Conservation (phyloP, 1,140 invertebrate species). For the Adoxophyes honmai region DNA sequence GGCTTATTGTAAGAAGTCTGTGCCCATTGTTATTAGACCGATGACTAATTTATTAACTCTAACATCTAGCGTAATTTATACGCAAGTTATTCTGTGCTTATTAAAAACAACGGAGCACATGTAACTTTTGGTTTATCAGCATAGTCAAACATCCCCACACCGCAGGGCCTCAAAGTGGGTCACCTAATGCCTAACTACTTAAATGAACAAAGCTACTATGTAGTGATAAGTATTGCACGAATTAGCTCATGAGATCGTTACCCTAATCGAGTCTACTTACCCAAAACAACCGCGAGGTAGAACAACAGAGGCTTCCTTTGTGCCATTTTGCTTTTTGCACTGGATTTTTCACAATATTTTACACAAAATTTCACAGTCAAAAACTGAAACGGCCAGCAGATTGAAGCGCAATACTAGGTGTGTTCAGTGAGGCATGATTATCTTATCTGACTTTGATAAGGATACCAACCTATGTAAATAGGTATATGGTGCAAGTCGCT, state of each 20-base stretch:
- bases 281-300: slow-evolving; percentile 66
- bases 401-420: slow-evolving; percentile 11
- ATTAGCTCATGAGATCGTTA: background rate
- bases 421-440: background rate
- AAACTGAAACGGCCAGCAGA: slow-evolving; percentile 18
- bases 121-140: too few species aligned
- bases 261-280: slow-evolving; percentile 40
- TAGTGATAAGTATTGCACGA: background rate
- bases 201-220: slow-evolving; percentile 1
- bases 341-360: slow-evolving; percentile 19
- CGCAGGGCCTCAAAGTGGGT: slow-evolving; percentile 6
- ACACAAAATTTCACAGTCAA: slow-evolving; percentile 22
- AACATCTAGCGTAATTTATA: too few species aligned
- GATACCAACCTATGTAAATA: slow-evolving; percentile 5
- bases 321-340: slow-evolving; percentile 45
- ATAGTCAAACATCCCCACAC: too few species aligned
- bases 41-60: too few species aligned
- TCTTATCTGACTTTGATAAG: slow-evolving; percentile 16
- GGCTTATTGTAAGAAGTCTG: too few species aligned
- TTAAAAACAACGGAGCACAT: too few species aligned
- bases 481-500: background rate
- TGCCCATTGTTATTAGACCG: too few species aligned
- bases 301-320: slow-evolving; percentile 57
- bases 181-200: background rate
- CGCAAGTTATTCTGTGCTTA: too few species aligned